phyloP scores from a whole-genome alignment of 2,113 vertebrate genomes.

The Eulacestoma nigropectus region DNA sequence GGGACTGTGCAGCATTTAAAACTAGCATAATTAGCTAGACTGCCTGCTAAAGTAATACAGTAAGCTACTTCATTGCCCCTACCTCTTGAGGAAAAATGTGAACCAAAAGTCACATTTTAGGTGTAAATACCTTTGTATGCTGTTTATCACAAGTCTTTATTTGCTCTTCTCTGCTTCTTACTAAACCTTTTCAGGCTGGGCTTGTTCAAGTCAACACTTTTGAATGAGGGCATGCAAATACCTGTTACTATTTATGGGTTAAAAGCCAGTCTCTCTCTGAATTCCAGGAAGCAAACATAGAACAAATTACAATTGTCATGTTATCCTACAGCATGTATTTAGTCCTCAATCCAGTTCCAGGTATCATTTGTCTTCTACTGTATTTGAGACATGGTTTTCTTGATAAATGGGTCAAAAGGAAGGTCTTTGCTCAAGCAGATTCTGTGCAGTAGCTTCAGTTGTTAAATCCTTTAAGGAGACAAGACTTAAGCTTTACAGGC shows the following conservation, averaged over 20 bases:
- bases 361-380: not conserved
- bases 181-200: not conserved
- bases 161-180: not conserved
- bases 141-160: not conserved
- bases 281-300: not conserved
- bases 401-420: not conserved
- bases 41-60: not conserved
- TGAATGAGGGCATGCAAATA: not conserved
- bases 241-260: not conserved
- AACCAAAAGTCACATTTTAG: not conserved
- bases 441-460: not conserved
- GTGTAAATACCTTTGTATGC: not conserved
- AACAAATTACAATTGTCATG: not conserved
- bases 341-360: not conserved
- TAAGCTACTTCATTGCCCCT: not conserved
- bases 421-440: not conserved
- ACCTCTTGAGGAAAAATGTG: not conserved
- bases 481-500: not conserved
- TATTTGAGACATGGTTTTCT: not conserved
- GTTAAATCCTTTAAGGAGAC: conserved; percentile 28
- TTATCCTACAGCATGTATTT: not conserved
- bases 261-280: not conserved
- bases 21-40: not conserved
- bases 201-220: not conserved
- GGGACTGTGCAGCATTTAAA: not conserved